Evolutionary conservation across 2,113 vertebrate species (phyloP).

Genomic region (Rhagologus leucostigma): DNA sequence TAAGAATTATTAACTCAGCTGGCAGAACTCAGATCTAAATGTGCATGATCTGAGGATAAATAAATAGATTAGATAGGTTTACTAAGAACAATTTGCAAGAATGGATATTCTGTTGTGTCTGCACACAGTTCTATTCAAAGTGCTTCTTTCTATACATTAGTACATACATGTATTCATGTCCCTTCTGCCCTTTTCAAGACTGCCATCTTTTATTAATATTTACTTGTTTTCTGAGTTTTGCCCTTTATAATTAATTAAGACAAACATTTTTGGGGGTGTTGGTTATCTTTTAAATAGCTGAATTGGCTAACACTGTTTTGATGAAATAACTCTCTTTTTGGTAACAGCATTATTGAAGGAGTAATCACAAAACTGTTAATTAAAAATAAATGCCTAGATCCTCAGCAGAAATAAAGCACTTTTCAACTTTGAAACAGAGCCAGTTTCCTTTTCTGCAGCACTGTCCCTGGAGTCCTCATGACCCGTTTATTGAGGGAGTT

Average conservation of each 20-base stretch:
- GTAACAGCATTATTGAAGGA: background rate
- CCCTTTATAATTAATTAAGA: conserved; percentile 35
- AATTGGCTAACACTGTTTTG: background rate
- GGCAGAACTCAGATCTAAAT: conserved; percentile 48
- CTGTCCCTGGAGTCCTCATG: background rate
- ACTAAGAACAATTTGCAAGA: conserved; percentile 27
- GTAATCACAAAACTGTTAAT: background rate
- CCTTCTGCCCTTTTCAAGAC: background rate
- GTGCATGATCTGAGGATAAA: conserved; percentile 50
- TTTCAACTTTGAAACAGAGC: background rate
- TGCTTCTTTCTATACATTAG: background rate
- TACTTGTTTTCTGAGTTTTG: conserved; percentile 29
- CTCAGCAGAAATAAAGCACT: background rate
- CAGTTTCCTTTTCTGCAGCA: background rate
- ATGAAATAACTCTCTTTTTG: background rate
- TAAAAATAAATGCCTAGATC: conserved; percentile 27
- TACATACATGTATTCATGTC: background rate
- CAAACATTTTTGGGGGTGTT: background rate
- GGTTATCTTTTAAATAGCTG: background rate
- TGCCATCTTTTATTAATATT: background rate
- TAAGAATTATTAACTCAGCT: conserved; percentile 61
- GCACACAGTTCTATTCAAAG: conserved; percentile 13
- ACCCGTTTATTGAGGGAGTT: background rate
- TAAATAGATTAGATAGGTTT: conserved; percentile 62
- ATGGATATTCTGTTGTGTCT: conserved; percentile 13